A percentile compares a stretch with the other conserved stretches of the same genome.
phyloP scores from a whole-genome alignment of 2,113 vertebrate genomes.

The Xerus inauris region DNA sequence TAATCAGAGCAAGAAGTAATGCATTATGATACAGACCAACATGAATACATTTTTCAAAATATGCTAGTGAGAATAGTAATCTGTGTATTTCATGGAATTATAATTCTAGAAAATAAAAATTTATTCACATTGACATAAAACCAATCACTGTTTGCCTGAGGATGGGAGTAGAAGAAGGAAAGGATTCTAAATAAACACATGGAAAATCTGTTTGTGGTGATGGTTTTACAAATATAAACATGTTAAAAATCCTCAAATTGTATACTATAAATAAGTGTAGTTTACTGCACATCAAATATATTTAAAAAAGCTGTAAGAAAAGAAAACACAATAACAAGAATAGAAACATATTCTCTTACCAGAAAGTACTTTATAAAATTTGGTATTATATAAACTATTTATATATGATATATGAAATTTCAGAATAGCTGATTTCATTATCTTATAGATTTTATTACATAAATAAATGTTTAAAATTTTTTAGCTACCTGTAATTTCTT shows the following conservation, averaged over 20 bases:
- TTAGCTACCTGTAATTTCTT: slow-evolving; percentile 7
- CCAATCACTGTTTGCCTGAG: not conserved
- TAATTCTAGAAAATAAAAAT: not conserved
- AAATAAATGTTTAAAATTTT: slow-evolving; percentile 16
- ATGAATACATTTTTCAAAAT: not conserved
- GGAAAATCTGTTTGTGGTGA: not conserved
- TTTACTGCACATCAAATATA: not conserved
- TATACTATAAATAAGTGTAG: not conserved
- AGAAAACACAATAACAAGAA: not conserved
- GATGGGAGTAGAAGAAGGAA: not conserved
- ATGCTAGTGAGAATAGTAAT: not conserved
- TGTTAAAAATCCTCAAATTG: not conserved
- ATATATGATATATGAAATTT: not conserved
- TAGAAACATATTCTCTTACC: not conserved
- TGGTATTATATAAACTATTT: not conserved
- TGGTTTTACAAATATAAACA: not conserved
- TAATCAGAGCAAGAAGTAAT: not conserved
- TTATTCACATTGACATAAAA: not conserved
- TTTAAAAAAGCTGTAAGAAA: not conserved
- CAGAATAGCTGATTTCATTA: slow-evolving; percentile 16
- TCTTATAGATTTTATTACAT: slow-evolving; percentile 29
- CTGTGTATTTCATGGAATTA: not conserved
- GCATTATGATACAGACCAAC: not conserved
- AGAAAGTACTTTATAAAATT: not conserved
- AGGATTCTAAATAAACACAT: not conserved